Conservation (phyloP, 2,888 invertebrate genomes). For the Amiota communis region DNA sequence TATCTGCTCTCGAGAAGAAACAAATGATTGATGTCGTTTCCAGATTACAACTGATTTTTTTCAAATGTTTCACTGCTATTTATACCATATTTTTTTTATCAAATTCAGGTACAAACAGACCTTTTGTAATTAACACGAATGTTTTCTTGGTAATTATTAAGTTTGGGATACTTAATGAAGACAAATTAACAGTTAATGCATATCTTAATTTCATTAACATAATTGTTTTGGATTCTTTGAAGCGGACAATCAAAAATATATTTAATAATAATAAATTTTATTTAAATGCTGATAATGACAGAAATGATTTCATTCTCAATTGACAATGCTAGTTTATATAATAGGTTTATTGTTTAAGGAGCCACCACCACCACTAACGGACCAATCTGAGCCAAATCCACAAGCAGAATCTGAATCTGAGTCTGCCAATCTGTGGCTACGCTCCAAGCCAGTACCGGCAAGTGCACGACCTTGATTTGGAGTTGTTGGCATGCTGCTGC, state of each 20-base stretch:
- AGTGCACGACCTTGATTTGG: slow-evolving; percentile 77
- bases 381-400: slow-evolving; percentile 87
- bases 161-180: too few species aligned
- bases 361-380: slow-evolving; percentile 59
- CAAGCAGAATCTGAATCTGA: slow-evolving; percentile 92
- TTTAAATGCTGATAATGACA: background rate
- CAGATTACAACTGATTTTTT: too few species aligned
- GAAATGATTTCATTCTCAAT: background rate
- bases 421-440: slow-evolving; percentile 73
- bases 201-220: too few species aligned
- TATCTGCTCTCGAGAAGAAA: too few species aligned
- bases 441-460: slow-evolving; percentile 53
- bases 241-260: background rate
- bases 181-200: too few species aligned
- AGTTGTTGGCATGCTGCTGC: slow-evolving; percentile 80
- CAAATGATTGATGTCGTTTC: too few species aligned
- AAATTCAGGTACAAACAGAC: too few species aligned
- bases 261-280: background rate
- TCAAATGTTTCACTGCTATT: slow-evolving; percentile 14
- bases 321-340: background rate
- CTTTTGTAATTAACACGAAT: too few species aligned
- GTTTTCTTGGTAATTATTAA: too few species aligned
- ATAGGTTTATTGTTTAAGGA: slow-evolving; percentile 53
- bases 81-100: too few species aligned
- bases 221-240: too few species aligned